Evolutionary conservation across 1,140 invertebrate species (phyloP), one percentile per base, ranked within the genome.

Genomic region (Ips typographus): DNA sequence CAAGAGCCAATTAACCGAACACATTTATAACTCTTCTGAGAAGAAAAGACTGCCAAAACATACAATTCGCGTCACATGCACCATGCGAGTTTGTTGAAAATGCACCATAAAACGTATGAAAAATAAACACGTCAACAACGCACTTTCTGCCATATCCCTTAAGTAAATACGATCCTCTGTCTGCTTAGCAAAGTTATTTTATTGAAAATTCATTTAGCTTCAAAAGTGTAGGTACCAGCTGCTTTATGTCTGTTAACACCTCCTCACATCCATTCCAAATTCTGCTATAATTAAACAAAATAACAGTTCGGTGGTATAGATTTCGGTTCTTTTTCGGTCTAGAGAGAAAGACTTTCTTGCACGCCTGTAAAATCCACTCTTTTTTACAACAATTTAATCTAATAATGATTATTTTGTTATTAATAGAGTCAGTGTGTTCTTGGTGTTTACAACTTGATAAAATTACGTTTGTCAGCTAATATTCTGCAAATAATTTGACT

Each of bases 191-290:
- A 49, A 49, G 44, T 49, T 49, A 59, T 41, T 59, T 59, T 59
- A 51, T 49, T 8, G 60, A 62, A 47, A 49, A 62, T 62, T 40
- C 42, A 51, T 62, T 51, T 47, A 36, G 49, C 42, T 7, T 49
- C 44, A 49, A 49, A 62, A 62, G 47, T 47, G n/a, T 49, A 39
- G 60, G 42, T 49, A 62, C 47, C 47, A 62, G 60, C 60, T 62
- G 60, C 44, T 49, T 62, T 40, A 6, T 37, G 60, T 62, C 60
- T 49, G 36, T 62, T 51, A 51, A 47, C 60, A 62, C 60, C 60
- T 62, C 60, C 44, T 49, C 60, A 62, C 60, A 62, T 62, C 60
- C 47, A 62, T 62, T 62, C 60, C 60, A 49, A 62, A 62, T 62
- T 62, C 60, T 62, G 60, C 60, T 51, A 62, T 62, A 62, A 62